Conservation (phyloP, 2,797 vertebrate species). For the Leptoclinus maculatus region DNA sequence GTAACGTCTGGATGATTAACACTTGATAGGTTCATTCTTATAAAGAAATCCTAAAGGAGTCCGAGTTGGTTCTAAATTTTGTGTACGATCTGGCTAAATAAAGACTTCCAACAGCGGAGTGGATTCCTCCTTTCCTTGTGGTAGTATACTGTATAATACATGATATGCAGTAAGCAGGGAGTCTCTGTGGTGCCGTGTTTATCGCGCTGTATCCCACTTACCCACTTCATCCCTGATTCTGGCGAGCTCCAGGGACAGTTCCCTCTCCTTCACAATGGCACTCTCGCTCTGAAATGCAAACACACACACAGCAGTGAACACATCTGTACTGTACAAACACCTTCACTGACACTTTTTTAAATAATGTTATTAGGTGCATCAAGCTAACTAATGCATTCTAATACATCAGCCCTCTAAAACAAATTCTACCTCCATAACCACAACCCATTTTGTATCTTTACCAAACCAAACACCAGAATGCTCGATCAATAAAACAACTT, state of each 20-base stretch:
- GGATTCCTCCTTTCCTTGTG: not conserved
- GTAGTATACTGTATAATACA: conserved; percentile 20
- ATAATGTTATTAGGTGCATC: not conserved
- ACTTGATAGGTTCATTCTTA: not conserved
- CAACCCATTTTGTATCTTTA: not conserved
- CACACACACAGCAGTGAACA: conserved; percentile 28
- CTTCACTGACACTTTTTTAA: not conserved
- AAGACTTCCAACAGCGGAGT: not conserved
- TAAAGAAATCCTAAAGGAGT: too few relatives aligned
- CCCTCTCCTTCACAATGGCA: conserved; percentile 91
- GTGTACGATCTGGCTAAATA: not conserved
- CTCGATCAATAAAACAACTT: not conserved
- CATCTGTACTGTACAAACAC: not conserved
- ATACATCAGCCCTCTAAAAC: not conserved
- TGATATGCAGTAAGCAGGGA: conserved; percentile 4
- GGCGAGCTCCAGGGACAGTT: conserved; percentile 91
- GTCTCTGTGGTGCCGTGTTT: conserved; percentile 24
- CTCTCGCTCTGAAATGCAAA: conserved; percentile 89
- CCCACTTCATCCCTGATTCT: conserved; percentile 98
- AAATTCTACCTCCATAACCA: not conserved
- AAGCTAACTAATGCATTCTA: not conserved
- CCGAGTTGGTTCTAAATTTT: not conserved
- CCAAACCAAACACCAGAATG: not conserved
- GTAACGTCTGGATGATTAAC: not conserved
- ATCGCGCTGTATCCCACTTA: conserved; percentile 81